A percentile compares a stretch with the other conserved stretches of the same genome.
Evolutionary conservation across 2,797 vertebrate species (phyloP).

Genomic region (Acrossocheilus wenchowensis): DNA sequence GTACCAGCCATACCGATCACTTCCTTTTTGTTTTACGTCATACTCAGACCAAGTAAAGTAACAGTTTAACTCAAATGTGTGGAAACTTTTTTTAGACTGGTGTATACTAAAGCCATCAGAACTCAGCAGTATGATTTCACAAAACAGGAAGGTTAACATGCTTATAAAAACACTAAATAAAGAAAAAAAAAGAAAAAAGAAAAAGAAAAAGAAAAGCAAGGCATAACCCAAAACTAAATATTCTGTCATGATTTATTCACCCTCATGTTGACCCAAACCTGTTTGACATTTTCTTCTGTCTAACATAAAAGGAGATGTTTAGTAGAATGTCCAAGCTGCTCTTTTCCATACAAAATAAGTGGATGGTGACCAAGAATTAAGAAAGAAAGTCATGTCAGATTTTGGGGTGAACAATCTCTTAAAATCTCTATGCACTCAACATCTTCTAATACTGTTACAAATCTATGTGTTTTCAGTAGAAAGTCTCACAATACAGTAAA

Average conservation of each 20-base stretch:
- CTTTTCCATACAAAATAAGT: background rate
- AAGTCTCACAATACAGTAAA: background rate
- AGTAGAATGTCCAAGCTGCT: background rate
- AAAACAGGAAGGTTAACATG: background rate
- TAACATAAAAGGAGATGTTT: background rate
- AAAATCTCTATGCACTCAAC: too few species aligned
- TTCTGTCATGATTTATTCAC: background rate
- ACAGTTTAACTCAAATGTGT: conserved; percentile 51
- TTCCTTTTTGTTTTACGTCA: conserved; percentile 64
- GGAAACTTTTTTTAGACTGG: conserved; percentile 29
- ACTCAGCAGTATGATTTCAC: conserved; percentile 11
- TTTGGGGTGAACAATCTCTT: background rate
- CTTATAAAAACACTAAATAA: background rate
- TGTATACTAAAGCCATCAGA: background rate
- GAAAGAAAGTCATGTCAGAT: background rate
- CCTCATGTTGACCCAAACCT: background rate
- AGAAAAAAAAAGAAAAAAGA: too few species aligned
- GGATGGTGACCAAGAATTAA: background rate
- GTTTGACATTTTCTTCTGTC: background rate
- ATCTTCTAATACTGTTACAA: background rate
- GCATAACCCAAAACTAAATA: background rate
- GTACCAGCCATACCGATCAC: conserved; percentile 38
- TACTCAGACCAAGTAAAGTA: conserved; percentile 69
- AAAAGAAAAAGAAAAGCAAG: too few species aligned
- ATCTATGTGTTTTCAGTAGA: background rate